Evolutionary conservation across 2,888 invertebrate species (phyloP), one percentile per base, ranked within the genome.

Genomic region (Apamea sordens): DNA sequence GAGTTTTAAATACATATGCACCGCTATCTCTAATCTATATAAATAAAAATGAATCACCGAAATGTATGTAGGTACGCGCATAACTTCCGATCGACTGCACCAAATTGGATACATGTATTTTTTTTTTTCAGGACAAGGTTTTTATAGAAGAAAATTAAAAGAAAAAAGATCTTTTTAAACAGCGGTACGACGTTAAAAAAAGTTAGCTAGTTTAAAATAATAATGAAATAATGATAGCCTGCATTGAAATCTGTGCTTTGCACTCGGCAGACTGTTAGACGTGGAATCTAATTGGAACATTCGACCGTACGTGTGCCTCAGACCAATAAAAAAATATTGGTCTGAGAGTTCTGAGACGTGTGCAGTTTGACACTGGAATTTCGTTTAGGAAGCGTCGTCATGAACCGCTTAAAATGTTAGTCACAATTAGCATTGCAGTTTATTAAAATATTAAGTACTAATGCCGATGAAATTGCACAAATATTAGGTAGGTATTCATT

Each of bases 331-430:
- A n/a, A n/a, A n/a, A n/a, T n/a, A n/a, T n/a, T n/a, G n/a, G n/a
- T n/a, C n/a, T n/a, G n/a, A n/a, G n/a, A n/a, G n/a, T n/a, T n/a
- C n/a, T n/a, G n/a, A n/a, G n/a, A 41, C 18, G 13, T 47, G 47
- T 50, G 2, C 24, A 28, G 18, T 79, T 28, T 24, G n/a, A 36
- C 41, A 65, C 15, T 21, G 21, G 6, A 50, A 41, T 53, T 80
- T 53, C 50, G 32, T 63, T 44, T 81, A 79, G 15, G n/a, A 63
- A 63, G 18, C n/a, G 63, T 28, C 18, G 15, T 28, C 24, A 64
- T 36, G 13, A 53, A 80, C 21, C 8, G 8, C 24, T 28, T 24
- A 64, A 44, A 50, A 53, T 53, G 41, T 44, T 28, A 21, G 18
- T 24, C 15, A 18, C 4, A 28, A 18, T 36, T 47, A 56, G 0